phyloP scores from a whole-genome alignment of 30 jellyfish, hydroid and myxozoan genomes.

The Rhopilema esculentum region DNA sequence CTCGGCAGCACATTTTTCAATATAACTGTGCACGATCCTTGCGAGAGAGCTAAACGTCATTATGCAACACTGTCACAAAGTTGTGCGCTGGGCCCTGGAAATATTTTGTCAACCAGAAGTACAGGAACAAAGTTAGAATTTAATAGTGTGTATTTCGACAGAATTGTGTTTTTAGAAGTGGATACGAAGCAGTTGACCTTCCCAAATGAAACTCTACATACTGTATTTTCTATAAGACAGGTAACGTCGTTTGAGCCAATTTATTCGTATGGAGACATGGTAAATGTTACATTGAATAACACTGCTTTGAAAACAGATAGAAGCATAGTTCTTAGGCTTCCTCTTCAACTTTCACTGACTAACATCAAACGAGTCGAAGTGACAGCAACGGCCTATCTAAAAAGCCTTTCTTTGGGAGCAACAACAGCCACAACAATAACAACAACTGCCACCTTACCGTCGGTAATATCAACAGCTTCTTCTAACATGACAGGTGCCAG shows the following conservation, averaged over 20 bases:
- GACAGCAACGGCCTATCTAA: conserved; percentile 33
- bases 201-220: conserved; percentile 14
- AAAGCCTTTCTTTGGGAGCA: not conserved
- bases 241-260: not conserved
- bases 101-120: not conserved
- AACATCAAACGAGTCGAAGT: conserved; percentile 8
- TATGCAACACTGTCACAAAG: conserved; percentile 8
- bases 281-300: conserved; percentile 1
- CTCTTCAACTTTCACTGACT: conserved; percentile 25
- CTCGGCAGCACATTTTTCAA: conserved; percentile 1
- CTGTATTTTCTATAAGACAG: conserved; percentile 22
- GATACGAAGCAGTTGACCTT: not conserved
- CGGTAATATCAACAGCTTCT: not conserved
- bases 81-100: conserved; percentile 5
- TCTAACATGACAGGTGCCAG: not conserved
- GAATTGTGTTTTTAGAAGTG: conserved; percentile 25
- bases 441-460: conserved; percentile 1
- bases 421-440: conserved; percentile 3
- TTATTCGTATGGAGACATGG: conserved; percentile 7
- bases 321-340: conserved; percentile 13
- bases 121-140: too few species aligned
- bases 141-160: not conserved
- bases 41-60: conserved; percentile 5
- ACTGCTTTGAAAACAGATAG: not conserved
- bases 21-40: conserved; percentile 31